These are phyloP conservation scores for Macrobrachium nipponense DNA, from an alignment of 1,140 invertebrate genomes.

Conservation along the genomic window DNA sequence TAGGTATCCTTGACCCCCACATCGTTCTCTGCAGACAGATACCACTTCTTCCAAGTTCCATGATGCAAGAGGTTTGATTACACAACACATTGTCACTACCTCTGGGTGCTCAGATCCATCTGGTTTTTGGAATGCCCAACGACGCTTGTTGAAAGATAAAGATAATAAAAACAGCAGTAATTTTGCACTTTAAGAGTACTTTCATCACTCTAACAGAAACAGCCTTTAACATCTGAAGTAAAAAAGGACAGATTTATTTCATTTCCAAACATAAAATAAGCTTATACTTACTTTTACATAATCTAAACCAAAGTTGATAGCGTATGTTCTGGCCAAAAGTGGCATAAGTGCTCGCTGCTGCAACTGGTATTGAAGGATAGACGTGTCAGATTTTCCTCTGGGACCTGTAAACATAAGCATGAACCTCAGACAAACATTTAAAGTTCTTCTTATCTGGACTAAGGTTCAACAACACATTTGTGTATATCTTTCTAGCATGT, in stretches of 20 bases:
- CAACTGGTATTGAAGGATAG: constrained; percentile 68
- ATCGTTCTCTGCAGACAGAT: constrained; percentile 66
- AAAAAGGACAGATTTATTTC: too few relatives aligned
- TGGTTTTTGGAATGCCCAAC: constrained; percentile 65
- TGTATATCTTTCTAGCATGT: too few relatives aligned
- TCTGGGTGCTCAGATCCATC: constrained; percentile 67
- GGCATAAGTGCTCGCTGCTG: constrained; percentile 68
- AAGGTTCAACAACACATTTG: too few relatives aligned
- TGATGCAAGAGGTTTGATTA: constrained; percentile 67
- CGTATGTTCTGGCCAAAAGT: constrained; percentile 67
- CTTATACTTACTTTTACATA: constrained; percentile 66
- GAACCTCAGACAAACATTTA: too few relatives aligned
- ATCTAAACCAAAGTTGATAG: constrained; percentile 68
- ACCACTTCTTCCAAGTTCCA: constrained; percentile 67
- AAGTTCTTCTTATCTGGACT: too few relatives aligned
- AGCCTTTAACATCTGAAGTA: too few relatives aligned
- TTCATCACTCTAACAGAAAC: background rate
- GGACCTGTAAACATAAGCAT: constrained; percentile 59
- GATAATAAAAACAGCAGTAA: background rate
- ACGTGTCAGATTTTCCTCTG: constrained; percentile 67
- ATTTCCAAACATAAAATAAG: background rate
- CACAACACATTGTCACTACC: constrained; percentile 68
- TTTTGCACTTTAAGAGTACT: background rate
- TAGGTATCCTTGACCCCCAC: constrained; percentile 68
- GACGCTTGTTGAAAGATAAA: constrained; percentile 40